Conservation (phyloP, 2,888 invertebrate species). For the Hyposoter didymator region DNA sequence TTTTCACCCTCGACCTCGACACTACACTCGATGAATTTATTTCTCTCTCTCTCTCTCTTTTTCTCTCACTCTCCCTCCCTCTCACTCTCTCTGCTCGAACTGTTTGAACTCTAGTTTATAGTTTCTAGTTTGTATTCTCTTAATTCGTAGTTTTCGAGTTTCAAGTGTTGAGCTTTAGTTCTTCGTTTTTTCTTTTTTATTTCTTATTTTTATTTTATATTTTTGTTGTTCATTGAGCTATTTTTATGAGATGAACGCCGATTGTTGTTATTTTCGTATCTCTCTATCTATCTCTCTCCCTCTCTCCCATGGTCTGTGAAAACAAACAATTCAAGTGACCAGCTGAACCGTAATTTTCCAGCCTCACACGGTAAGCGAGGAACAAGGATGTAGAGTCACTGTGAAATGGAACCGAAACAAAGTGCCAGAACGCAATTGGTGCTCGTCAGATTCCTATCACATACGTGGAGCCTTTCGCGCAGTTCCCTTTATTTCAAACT, state of each 20-base stretch:
- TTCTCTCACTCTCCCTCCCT: not conserved
- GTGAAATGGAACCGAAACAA: constrained; percentile 25
- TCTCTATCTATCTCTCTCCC: not conserved
- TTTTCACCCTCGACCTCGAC: not conserved
- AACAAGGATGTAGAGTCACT: constrained; percentile 7
- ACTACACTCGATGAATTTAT: constrained; percentile 37
- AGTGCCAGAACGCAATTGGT: constrained; percentile 27
- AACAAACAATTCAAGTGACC: constrained; percentile 1
- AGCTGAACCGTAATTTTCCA: not conserved
- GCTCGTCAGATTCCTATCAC: constrained; percentile 19
- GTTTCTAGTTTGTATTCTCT: not conserved
- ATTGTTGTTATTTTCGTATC: too few species aligned
- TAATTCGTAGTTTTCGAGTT: not conserved
- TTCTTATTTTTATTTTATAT: too few species aligned
- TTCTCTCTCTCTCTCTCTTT: constrained; percentile 3
- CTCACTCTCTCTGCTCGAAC: too few species aligned
- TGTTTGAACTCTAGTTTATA: not conserved
- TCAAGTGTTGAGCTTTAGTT: too few species aligned
- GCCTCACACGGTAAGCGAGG: constrained; percentile 1
- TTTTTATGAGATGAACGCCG: too few species aligned
- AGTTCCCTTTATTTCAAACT: constrained; percentile 31
- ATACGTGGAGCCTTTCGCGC: constrained; percentile 13
- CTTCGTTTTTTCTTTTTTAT: too few species aligned
- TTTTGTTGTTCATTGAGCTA: too few species aligned
- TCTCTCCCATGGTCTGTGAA: not conserved